phyloP scores from a whole-genome alignment of 2,113 vertebrate species.

The Hirundichthys speculiger region DNA sequence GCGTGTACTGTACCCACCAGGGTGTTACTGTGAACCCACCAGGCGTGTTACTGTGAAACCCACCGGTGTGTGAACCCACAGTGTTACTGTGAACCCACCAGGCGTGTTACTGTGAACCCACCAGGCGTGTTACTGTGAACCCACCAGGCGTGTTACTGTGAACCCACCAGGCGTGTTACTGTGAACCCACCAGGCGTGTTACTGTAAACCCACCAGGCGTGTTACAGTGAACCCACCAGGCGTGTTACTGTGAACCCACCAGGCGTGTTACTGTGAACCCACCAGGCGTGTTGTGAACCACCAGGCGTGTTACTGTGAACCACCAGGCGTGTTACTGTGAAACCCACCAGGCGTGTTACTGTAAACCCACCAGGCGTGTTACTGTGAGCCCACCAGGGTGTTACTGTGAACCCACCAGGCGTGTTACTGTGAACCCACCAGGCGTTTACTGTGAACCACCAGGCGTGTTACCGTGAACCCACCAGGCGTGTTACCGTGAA shows the following conservation, averaged over 20 bases:
- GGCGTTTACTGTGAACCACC: neutral
- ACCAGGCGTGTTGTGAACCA: too few relatives aligned
- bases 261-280: neutral
- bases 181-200: conserved; percentile 7
- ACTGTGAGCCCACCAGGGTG: too few relatives aligned
- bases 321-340: neutral
- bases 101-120: neutral
- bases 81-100: neutral
- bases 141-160: neutral
- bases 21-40: neutral
- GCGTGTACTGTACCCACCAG: too few relatives aligned
- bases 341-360: conserved; percentile 1
- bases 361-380: conserved; percentile 7
- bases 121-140: neutral
- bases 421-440: neutral
- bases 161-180: conserved; percentile 1
- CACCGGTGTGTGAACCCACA: too few relatives aligned
- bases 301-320: too few relatives aligned
- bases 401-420: neutral
- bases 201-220: neutral
- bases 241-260: neutral
- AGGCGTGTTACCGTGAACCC: neutral
- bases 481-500: neutral
- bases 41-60: too few relatives aligned
- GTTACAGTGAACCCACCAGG: too few relatives aligned